A percentile compares a stretch with the other conserved stretches of the same genome.
Conservation (phyloP, 2,888 invertebrate genomes). For the Plebejus anna region DNA sequence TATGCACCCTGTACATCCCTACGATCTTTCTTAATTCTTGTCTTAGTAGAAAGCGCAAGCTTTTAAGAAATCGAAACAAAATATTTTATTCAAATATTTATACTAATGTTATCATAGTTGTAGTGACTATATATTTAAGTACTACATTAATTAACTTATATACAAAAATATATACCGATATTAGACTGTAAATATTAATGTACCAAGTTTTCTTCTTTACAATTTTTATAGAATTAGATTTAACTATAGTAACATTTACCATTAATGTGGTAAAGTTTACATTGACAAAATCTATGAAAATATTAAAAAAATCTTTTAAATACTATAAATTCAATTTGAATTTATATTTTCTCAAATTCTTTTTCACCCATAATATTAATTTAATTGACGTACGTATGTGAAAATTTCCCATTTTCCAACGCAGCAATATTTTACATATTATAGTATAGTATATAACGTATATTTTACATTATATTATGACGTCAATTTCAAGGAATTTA, state of each 20-base stretch:
- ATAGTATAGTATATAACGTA: background rate
- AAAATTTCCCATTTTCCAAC: background rate
- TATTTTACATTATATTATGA: slow-evolving; percentile 10
- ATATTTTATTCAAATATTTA: slow-evolving; percentile 77
- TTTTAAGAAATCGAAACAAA: slow-evolving; percentile 59
- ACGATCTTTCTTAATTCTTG: slow-evolving; percentile 51
- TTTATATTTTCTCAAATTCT: background rate
- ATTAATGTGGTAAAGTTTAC: slow-evolving; percentile 34
- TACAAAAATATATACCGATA: slow-evolving; percentile 71
- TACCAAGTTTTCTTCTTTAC: slow-evolving; percentile 78
- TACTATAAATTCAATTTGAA: background rate
- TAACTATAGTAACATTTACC: slow-evolving; percentile 28
- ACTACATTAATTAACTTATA: slow-evolving; percentile 61
- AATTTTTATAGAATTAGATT: slow-evolving; percentile 61
- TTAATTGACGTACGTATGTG: background rate
- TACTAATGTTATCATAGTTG: slow-evolving; percentile 71
- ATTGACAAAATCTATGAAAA: slow-evolving; percentile 9
- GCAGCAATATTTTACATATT: background rate
- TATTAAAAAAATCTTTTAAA: background rate
- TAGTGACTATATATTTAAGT: slow-evolving; percentile 57
- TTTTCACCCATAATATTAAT: background rate
- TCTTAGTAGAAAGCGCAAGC: slow-evolving; percentile 58
- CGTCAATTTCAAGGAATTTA: slow-evolving; percentile 25
- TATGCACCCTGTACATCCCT: slow-evolving; percentile 56
- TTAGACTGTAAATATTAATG: slow-evolving; percentile 72